Conservation (phyloP, 1,140 invertebrate species). For the Drosophila murphyi region DNA sequence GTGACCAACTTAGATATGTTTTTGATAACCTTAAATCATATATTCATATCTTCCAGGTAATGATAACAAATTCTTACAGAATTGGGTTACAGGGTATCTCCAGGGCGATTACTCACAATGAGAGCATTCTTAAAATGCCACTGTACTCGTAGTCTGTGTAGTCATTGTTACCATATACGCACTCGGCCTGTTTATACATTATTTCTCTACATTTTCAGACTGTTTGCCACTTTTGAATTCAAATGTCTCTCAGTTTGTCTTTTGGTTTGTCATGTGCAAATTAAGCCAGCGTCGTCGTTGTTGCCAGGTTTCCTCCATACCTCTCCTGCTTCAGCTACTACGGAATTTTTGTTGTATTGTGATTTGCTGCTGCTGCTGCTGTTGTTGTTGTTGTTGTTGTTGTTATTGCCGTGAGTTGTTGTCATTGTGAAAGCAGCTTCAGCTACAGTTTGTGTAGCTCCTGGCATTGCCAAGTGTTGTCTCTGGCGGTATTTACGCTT, state of each 20-base stretch:
- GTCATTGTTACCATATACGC: conserved; percentile 4
- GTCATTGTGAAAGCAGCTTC: conserved; percentile 53
- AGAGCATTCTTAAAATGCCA: neutral
- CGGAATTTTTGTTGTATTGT: conserved; percentile 38
- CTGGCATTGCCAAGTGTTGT: conserved; percentile 42
- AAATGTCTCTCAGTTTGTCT: conserved; percentile 69
- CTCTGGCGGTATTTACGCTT: conserved; percentile 78
- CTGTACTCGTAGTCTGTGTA: neutral
- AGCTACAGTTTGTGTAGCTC: conserved; percentile 44
- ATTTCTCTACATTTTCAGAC: conserved; percentile 3
- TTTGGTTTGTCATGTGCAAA: conserved; percentile 73
- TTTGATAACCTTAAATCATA: no score
- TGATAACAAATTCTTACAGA: no score
- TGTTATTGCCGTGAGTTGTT: conserved; percentile 24
- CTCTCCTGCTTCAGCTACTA: conserved; percentile 4
- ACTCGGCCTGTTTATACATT: conserved; percentile 24
- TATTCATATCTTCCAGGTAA: no score
- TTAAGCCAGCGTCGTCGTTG: conserved; percentile 68
- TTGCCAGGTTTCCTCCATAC: conserved; percentile 3
- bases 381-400: conserved; percentile 9
- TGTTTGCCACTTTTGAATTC: conserved; percentile 23
- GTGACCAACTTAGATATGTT: no score
- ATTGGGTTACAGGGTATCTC: neutral
- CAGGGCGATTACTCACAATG: neutral
- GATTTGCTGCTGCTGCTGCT: conserved; percentile 6